Base-by-base conservation (phyloP, 2,888 invertebrate species). In the Pharmacophagus antenor region DNA sequence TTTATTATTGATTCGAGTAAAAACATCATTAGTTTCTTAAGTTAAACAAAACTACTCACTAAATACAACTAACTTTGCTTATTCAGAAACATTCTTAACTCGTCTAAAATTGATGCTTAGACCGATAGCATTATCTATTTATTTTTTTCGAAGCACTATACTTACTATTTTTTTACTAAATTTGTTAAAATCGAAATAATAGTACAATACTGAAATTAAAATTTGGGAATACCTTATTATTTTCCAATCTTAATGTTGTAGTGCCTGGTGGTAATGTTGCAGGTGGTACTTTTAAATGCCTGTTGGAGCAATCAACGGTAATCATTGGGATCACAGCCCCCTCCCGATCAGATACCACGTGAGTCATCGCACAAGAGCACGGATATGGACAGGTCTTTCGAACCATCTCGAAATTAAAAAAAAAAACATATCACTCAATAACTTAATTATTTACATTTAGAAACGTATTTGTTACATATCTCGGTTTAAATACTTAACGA, bases 281-380 rank as follows among this genome's bases (percentile, higher is more conserved):
- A 0, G 95, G 95, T 57, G 95, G 91, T 47, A 88, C 81, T 1
- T 79, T 85, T 48, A 95, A 79, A 37, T 86, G 88, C 54, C 90
- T 84, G 46, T 86, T 70, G 12, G 93, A 92, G 73, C 95, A 95
- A 79, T 95, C 93, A 37, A 94, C 94, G 2, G 93, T 93, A 54
- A 94, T 93, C 60, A 95, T 91, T 0, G 95, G 94, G 65, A 92
- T 91, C 51, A 93, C 77, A 18, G 70, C 81, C 47, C 86, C 87
- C 0, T 76, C 83, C 0, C 80, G 77, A 65, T 88, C 91, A 12
- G 91, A 89, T 0, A 94, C 92, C 17, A 95, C 93, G 71, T 94
- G 92, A 5, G 93, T 92, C 84, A 95, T 87, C 49, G 84, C 84
- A 69, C 95, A 95, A 0, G 81, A 78, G 72, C 95, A 95, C 0